Evolutionary conservation across 1,140 invertebrate species (phyloP).

Genomic region (Meloidogyne exigua): DNA sequence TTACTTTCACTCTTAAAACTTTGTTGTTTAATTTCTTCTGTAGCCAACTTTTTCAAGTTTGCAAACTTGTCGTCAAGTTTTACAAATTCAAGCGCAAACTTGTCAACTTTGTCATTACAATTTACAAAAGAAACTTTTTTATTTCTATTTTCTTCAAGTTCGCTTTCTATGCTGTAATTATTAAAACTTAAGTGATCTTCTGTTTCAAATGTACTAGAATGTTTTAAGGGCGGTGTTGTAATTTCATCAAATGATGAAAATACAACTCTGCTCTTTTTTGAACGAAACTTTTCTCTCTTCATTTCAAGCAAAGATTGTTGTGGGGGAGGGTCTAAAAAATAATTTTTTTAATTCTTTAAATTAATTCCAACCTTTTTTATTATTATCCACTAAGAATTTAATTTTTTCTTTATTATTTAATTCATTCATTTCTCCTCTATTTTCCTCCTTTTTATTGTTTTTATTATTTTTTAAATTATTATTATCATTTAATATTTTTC

Average conservation of each 20-base stretch:
- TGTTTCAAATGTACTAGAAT: not conserved
- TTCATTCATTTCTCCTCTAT: not conserved
- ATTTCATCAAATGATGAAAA: not conserved
- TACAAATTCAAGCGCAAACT: not conserved
- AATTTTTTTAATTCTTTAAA: not conserved
- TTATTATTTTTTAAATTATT: not conserved
- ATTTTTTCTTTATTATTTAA: not conserved
- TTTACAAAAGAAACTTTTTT: not conserved
- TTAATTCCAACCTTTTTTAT: not conserved
- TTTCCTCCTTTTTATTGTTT: not conserved
- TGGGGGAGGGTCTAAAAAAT: not conserved
- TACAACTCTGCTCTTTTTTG: not conserved
- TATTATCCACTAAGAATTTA: not conserved
- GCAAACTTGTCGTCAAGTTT: not conserved
- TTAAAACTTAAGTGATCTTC: slow-evolving; percentile 2
- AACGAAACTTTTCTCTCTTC: not conserved
- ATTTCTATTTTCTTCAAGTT: not conserved
- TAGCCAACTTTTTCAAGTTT: not conserved
- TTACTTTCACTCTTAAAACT: not conserved
- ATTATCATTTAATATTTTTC: not conserved
- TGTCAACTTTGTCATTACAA: not conserved
- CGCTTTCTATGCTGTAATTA: not conserved
- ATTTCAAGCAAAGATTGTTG: not conserved
- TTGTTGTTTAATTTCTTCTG: not conserved
- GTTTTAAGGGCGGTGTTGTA: not conserved